Percentiles rank a stretch among this genome's conserved stretches.
Evolutionary conservation across 1,140 invertebrate genomes (phyloP).

Genomic region (Copidosoma floridanum): DNA sequence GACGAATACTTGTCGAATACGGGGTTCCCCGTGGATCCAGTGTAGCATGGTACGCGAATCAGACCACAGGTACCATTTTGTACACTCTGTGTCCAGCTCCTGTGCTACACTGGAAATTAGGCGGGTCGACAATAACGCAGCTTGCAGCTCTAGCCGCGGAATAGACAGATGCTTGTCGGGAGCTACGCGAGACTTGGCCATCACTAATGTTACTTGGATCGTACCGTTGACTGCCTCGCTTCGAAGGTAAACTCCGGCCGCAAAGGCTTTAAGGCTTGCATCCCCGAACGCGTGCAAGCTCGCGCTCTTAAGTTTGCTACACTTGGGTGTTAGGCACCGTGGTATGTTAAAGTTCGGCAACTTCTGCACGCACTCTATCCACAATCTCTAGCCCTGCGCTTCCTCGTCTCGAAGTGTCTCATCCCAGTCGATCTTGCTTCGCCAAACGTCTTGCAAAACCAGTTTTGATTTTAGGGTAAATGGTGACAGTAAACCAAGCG

Average conservation of each 20-base stretch:
- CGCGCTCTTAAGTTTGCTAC: not conserved
- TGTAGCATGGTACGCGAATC: conserved; percentile 41
- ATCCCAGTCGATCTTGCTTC: conserved; percentile 1
- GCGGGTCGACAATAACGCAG: conserved; percentile 41
- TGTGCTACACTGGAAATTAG: not conserved
- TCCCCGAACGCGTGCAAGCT: conserved; percentile 2
- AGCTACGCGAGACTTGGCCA: conserved; percentile 32
- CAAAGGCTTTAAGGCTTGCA: not conserved
- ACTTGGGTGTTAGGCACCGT: not conserved
- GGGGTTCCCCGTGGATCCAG: conserved; percentile 34
- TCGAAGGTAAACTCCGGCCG: not conserved
- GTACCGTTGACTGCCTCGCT: not conserved
- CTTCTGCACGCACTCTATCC: not conserved
- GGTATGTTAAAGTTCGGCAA: not conserved
- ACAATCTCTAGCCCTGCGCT: not conserved
- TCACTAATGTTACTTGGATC: not conserved
- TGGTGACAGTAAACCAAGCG: not conserved
- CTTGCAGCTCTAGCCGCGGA: conserved; percentile 50
- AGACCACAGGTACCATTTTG: conserved; percentile 29
- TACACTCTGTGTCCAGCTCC: not conserved
- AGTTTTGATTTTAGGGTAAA: not conserved
- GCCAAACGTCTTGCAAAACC: not conserved
- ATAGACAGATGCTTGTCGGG: conserved; percentile 43
- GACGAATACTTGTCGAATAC: conserved; percentile 25
- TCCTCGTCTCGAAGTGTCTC: not conserved